Evolutionary conservation across 1,140 invertebrate genomes (phyloP).

Genomic region (Nilaparvata lugens): DNA sequence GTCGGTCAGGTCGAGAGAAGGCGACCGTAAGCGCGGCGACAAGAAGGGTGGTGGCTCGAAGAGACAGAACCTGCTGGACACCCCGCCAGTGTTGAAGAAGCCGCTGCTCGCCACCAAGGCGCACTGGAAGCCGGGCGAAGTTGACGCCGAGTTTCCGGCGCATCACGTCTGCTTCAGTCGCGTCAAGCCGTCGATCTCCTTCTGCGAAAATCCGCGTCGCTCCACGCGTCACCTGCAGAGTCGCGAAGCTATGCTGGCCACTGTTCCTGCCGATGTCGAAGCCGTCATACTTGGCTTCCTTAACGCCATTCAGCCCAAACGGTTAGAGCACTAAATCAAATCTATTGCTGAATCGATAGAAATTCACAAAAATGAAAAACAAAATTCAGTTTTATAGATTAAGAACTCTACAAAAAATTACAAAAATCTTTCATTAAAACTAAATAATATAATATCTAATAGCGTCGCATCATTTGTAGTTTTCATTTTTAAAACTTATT

Average conservation of each 20-base stretch:
- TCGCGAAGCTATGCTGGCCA: conserved; percentile 18
- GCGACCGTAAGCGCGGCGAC: not conserved
- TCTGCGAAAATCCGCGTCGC: conserved; percentile 18
- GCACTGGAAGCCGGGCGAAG: not conserved
- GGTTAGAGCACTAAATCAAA: too few species aligned
- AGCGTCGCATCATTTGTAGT: too few species aligned
- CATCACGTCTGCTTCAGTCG: conserved; percentile 16
- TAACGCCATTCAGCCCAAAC: conserved; percentile 17
- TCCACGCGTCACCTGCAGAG: conserved; percentile 15
- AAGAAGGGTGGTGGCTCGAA: conserved; percentile 1
- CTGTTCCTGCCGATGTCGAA: conserved; percentile 21
- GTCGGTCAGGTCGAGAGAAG: conserved; percentile 1
- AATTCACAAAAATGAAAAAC: too few species aligned
- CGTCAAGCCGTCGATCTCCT: conserved; percentile 16
- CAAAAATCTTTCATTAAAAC: too few species aligned
- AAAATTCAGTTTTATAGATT: too few species aligned
- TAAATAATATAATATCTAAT: too few species aligned
- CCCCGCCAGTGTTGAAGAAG: conserved; percentile 18
- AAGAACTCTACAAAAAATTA: too few species aligned
- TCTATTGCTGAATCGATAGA: too few species aligned
- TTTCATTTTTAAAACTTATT: too few species aligned
- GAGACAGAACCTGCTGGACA: conserved; percentile 18
- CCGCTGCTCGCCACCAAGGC: not conserved
- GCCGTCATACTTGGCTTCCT: conserved; percentile 17
- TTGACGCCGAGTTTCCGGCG: conserved; percentile 17